These are phyloP conservation scores for Phoxinus phoxinus DNA, from an alignment of 2,113 vertebrate species.

Conservation along the genomic window DNA sequence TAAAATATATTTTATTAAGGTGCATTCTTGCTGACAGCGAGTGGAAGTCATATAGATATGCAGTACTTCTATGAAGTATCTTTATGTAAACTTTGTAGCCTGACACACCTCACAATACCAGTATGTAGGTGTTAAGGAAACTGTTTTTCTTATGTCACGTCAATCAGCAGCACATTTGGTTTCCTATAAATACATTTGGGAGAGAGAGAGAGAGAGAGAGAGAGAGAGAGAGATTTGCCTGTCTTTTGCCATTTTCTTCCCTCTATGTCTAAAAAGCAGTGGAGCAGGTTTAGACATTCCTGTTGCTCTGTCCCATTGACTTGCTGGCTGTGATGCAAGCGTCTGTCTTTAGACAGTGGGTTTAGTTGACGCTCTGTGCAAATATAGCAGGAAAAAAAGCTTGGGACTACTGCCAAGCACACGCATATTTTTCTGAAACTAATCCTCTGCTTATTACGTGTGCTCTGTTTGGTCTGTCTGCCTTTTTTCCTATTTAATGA, in stretches of 20 bases:
- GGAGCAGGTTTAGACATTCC: slow-evolving; percentile 42
- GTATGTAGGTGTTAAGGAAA: background rate
- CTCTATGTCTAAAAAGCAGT: slow-evolving; percentile 27
- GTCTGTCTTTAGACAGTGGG: background rate
- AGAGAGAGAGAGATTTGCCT: background rate
- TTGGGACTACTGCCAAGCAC: slow-evolving; percentile 27
- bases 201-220: background rate
- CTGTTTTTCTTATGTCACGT: background rate
- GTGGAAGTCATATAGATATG: background rate
- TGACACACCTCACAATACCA: background rate
- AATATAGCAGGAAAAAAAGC: slow-evolving; percentile 7
- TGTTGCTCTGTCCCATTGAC: slow-evolving; percentile 1
- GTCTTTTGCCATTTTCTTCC: background rate
- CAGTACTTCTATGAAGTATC: background rate
- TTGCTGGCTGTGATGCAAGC: background rate
- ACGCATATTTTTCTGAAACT: slow-evolving; percentile 2
- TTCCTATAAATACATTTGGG: background rate
- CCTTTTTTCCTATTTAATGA: slow-evolving; percentile 45
- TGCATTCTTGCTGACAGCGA: background rate
- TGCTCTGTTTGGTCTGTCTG: slow-evolving; percentile 12
- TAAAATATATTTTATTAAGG: background rate
- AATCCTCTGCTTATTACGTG: slow-evolving; percentile 7
- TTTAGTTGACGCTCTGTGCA: slow-evolving; percentile 19
- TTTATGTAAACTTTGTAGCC: background rate
- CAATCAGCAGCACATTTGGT: background rate